Percentiles rank a stretch among this genome's conserved stretches.
Conservation (phyloP, 2,113 vertebrate species). For the Antigone vipio region DNA sequence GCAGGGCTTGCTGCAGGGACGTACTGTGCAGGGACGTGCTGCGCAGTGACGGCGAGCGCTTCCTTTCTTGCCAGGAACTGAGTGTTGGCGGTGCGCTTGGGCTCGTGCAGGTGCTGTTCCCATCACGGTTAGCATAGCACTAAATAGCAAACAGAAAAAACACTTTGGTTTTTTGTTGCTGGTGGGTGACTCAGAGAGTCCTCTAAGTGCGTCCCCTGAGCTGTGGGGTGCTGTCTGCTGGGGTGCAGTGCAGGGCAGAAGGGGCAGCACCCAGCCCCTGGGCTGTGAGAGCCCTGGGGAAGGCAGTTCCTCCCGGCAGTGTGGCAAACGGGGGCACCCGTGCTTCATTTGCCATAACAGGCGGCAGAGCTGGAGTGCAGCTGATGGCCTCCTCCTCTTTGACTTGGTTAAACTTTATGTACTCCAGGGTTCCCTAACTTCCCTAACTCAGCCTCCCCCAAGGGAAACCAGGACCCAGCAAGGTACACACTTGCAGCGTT, state of each 20-base stretch:
- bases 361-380: background rate
- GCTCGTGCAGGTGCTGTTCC: background rate
- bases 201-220: accelerated
- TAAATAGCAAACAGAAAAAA: background rate
- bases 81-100: accelerated
- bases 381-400: background rate
- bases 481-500: accelerated
- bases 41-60: accelerated
- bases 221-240: background rate
- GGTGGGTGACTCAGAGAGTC: background rate
- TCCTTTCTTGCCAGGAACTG: background rate
- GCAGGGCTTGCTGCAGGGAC: background rate
- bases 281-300: accelerated
- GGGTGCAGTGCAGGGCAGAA: background rate
- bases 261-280: background rate
- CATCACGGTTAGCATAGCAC: accelerated
- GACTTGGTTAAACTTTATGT: background rate
- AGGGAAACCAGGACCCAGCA: background rate
- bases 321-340: accelerated
- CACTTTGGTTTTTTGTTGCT: background rate
- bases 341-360: background rate
- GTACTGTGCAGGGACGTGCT: background rate
- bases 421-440: background rate
- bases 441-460: background rate
- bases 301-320: background rate